Conservation (phyloP, 2,113 vertebrate species). For the Hyaena hyaena region DNA sequence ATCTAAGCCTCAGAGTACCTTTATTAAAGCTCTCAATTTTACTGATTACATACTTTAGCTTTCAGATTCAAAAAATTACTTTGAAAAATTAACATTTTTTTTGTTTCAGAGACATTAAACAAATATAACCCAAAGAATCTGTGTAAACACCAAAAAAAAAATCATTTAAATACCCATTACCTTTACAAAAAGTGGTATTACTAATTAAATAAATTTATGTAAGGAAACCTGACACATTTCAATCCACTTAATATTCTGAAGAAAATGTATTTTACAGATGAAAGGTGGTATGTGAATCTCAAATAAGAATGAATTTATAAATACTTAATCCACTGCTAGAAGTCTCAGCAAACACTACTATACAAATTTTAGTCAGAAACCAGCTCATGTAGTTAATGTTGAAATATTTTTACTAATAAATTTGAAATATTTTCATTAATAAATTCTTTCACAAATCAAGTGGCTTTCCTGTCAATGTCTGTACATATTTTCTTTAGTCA, state of each 20-base stretch:
- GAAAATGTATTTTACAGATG: neutral
- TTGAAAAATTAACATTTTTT: slow-evolving; percentile 32
- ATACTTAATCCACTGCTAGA: neutral
- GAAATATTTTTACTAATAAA: slow-evolving; percentile 48
- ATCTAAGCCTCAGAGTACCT: neutral
- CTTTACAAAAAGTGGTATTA: slow-evolving; percentile 7
- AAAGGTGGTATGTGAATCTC: slow-evolving; percentile 5
- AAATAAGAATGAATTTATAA: slow-evolving; percentile 24
- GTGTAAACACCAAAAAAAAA: slow-evolving; percentile 19
- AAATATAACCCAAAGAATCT: neutral
- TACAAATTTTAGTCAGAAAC: slow-evolving; percentile 36
- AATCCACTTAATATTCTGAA: neutral
- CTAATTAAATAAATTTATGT: slow-evolving; percentile 6
- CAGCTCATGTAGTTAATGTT: slow-evolving; percentile 10
- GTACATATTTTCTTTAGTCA: neutral
- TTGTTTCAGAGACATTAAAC: slow-evolving; percentile 22
- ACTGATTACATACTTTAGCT: neutral
- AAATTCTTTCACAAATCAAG: neutral
- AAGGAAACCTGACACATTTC: neutral
- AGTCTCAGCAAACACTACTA: neutral
- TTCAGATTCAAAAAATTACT: neutral
- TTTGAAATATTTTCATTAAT: slow-evolving; percentile 51
- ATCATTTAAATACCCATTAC: slow-evolving; percentile 26
- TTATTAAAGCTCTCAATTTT: neutral
- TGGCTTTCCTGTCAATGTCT: slow-evolving; percentile 6